Conservation (phyloP, 2,113 vertebrate genomes). For the Arenaria interpres region DNA sequence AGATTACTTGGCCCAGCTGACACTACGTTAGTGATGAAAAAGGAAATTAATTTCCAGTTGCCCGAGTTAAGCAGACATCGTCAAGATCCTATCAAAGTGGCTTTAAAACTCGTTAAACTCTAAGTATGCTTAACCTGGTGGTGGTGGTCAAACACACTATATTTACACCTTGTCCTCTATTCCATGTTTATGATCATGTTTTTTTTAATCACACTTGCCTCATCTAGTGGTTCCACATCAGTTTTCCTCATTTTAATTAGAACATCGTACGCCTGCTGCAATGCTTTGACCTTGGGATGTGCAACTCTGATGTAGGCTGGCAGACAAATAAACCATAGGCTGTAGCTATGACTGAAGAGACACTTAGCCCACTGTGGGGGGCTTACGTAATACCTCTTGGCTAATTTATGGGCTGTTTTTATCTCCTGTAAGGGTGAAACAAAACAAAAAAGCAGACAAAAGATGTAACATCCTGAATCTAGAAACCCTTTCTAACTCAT, state of each 20-base stretch:
- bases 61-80: not conserved
- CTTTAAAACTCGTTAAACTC: not conserved
- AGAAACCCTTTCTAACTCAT: not conserved
- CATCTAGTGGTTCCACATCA: conserved; percentile 92
- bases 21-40: not conserved
- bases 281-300: conserved; percentile 86
- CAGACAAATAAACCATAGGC: conserved; percentile 98
- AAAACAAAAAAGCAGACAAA: not conserved
- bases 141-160: not conserved
- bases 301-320: conserved; percentile 86
- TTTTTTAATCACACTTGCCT: conserved; percentile 74
- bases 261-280: conserved; percentile 92
- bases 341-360: conserved; percentile 95
- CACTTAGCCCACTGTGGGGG: conserved; percentile 92
- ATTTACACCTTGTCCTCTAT: not conserved
- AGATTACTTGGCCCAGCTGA: not conserved
- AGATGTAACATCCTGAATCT: not conserved
- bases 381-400: conserved; percentile 86
- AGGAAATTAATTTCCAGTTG: not conserved
- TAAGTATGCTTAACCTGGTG: not conserved
- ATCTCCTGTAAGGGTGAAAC: conserved; percentile 84
- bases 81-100: not conserved
- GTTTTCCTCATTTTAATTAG: conserved; percentile 92
- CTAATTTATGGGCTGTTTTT: conserved; percentile 93
- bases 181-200: not conserved